Conservation (phyloP, 1,140 invertebrate genomes). For the Eufriesea mexicana region DNA sequence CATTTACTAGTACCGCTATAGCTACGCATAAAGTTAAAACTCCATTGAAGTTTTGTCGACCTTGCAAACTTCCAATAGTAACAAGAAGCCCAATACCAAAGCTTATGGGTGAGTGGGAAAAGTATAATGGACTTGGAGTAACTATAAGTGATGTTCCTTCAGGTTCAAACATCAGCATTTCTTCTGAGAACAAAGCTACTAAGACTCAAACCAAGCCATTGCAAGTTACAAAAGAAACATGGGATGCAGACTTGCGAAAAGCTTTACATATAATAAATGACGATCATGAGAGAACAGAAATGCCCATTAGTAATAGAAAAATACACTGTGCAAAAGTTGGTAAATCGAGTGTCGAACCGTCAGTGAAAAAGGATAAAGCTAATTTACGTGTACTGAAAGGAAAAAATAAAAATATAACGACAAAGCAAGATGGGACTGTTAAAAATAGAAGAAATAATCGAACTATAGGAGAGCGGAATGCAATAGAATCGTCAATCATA, state of each 20-base stretch:
- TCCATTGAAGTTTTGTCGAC: slow-evolving; percentile 46
- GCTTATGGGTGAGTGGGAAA: slow-evolving; percentile 78
- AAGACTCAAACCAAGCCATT: not conserved
- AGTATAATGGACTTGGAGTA: slow-evolving; percentile 76
- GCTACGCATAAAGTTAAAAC: slow-evolving; percentile 49
- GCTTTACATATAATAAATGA: slow-evolving; percentile 32
- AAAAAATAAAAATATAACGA: not conserved
- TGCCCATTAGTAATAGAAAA: not conserved
- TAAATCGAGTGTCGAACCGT: not conserved
- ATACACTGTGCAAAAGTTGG: not conserved
- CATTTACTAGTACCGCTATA: slow-evolving; percentile 28
- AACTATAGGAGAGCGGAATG: not conserved
- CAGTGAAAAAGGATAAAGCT: slow-evolving; percentile 13
- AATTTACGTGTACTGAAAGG: not conserved
- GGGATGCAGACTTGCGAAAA: slow-evolving; percentile 78
- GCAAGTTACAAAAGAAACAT: slow-evolving; percentile 55
- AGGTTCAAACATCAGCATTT: slow-evolving; percentile 38
- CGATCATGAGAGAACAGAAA: slow-evolving; percentile 12
- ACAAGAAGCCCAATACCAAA: slow-evolving; percentile 77
- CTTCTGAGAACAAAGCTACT: slow-evolving; percentile 11
- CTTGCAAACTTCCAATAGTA: slow-evolving; percentile 69
- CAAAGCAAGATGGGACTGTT: not conserved
- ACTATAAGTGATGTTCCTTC: slow-evolving; percentile 72
- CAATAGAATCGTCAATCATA: not conserved
- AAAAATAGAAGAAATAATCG: not conserved